These are phyloP conservation scores for Tupiocoris notatus DNA, from an alignment of 2,888 invertebrate genomes.

Conservation along the genomic window DNA sequence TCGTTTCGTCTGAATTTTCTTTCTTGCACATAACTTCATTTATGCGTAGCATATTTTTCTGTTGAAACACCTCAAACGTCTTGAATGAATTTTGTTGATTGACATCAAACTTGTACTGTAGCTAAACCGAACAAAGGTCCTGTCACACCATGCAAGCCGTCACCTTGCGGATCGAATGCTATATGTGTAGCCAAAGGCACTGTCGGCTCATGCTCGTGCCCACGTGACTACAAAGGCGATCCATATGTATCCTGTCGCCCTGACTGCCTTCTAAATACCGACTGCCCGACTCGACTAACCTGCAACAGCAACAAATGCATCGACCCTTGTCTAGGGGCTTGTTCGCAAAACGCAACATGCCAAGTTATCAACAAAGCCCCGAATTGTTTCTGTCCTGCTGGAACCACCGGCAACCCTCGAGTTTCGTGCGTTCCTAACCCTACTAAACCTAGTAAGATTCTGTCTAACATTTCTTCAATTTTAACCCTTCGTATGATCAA, in stretches of 20 bases:
- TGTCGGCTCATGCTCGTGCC: conserved; percentile 61
- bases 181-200: conserved; percentile 53
- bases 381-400: conserved; percentile 67
- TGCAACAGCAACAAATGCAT: conserved; percentile 70
- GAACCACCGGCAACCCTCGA: conserved; percentile 67
- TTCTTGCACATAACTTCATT: too few relatives aligned
- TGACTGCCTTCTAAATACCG: conserved; percentile 74
- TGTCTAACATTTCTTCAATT: conserved; percentile 43
- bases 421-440: conserved; percentile 55
- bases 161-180: conserved; percentile 54
- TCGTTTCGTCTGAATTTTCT: too few relatives aligned
- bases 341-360: conserved; percentile 63
- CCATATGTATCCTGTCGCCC: conserved; percentile 61
- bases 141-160: conserved; percentile 51
- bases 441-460: conserved; percentile 48
- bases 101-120: neutral
- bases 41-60: too few relatives aligned
- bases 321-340: conserved; percentile 53
- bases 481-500: neutral
- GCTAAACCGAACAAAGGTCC: conserved; percentile 28
- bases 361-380: conserved; percentile 76
- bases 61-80: too few relatives aligned
- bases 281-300: conserved; percentile 63
- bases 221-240: conserved; percentile 61
- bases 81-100: too few relatives aligned